phyloP scores from a whole-genome alignment of 2,888 invertebrate genomes.

The Temnothorax rugatulus region DNA sequence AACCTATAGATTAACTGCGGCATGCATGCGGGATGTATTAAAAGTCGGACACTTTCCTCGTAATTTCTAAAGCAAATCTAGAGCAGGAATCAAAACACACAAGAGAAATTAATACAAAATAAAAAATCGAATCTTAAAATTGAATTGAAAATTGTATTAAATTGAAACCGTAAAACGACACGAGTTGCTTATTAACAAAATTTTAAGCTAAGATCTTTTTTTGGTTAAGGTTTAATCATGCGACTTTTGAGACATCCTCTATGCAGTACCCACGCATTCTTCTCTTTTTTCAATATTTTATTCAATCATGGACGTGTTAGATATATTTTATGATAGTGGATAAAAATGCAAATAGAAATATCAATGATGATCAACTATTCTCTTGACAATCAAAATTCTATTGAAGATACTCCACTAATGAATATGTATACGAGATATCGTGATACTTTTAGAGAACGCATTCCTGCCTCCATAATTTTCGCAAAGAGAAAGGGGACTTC shows the following conservation, averaged over 20 bases:
- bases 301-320: neutral
- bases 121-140: neutral
- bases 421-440: conserved; percentile 35
- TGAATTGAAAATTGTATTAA: neutral
- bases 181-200: neutral
- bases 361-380: conserved; percentile 36
- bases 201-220: neutral
- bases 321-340: conserved; percentile 20
- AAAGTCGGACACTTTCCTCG: neutral
- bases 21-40: conserved; percentile 6
- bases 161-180: neutral
- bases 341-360: neutral
- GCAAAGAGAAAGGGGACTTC: conserved; percentile 18
- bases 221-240: neutral
- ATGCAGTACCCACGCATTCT: neutral
- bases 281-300: neutral
- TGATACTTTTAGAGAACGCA: conserved; percentile 18
- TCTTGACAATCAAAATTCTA: conserved; percentile 34
- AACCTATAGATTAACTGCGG: conserved; percentile 22
- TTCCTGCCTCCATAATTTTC: neutral
- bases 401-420: neutral
- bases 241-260: conserved; percentile 4
- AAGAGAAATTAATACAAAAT: neutral
- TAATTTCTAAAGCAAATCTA: neutral
- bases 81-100: neutral